These are phyloP conservation scores for Heterotis niloticus DNA, from an alignment of 2,113 vertebrate genomes.

Conservation along the genomic window DNA sequence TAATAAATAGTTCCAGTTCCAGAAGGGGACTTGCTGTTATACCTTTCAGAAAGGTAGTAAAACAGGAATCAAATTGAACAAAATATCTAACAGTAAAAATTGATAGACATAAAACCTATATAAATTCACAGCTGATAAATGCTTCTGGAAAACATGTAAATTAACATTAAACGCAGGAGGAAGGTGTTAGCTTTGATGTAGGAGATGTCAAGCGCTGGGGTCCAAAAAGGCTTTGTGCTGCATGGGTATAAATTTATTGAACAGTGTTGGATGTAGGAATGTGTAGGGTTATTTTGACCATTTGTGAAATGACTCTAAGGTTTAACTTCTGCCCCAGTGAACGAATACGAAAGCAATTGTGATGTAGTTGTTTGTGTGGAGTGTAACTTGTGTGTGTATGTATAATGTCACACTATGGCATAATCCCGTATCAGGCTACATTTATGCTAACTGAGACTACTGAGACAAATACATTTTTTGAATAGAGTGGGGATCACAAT, in stretches of 20 bases:
- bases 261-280: background rate
- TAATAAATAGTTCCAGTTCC: background rate
- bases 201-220: background rate
- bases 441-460: background rate
- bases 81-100: background rate
- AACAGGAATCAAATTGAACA: background rate
- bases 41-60: background rate
- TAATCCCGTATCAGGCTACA: conserved; percentile 31
- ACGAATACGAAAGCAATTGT: background rate
- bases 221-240: background rate
- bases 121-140: too few relatives aligned
- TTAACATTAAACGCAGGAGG: too few relatives aligned
- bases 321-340: conserved; percentile 25
- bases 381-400: conserved; percentile 43
- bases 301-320: background rate
- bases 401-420: conserved; percentile 44
- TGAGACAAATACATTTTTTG: conserved; percentile 19
- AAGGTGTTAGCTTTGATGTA: too few relatives aligned
- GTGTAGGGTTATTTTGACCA: background rate
- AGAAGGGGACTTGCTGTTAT: background rate
- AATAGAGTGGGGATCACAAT: background rate
- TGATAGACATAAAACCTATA: background rate
- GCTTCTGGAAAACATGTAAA: too few relatives aligned
- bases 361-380: conserved; percentile 32
- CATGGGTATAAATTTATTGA: background rate